Conservation (phyloP, 2,797 vertebrate genomes). For the Myotis vivesi region DNA sequence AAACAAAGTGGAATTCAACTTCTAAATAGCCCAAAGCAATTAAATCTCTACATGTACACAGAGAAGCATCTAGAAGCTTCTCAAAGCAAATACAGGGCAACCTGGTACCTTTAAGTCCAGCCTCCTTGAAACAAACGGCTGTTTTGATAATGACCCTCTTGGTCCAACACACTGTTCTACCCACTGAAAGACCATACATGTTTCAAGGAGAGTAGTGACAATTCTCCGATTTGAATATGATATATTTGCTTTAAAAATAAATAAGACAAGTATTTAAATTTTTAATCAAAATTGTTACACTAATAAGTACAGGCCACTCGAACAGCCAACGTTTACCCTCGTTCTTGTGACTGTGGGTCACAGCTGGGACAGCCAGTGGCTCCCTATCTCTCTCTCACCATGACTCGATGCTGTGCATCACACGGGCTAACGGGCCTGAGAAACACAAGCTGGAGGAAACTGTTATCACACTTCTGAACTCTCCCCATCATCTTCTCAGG, state of each 20-base stretch:
- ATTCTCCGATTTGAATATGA: not conserved
- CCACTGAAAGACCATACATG: not conserved
- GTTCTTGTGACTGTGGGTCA: not conserved
- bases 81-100: not conserved
- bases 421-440: not conserved
- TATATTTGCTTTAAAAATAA: not conserved
- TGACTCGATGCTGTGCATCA: not conserved
- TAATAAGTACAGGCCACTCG: not conserved
- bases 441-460: constrained; percentile 5
- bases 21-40: not conserved
- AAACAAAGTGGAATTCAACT: constrained; percentile 20
- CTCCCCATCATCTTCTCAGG: not conserved
- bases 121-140: not conserved
- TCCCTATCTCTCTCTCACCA: not conserved
- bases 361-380: not conserved
- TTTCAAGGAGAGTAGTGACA: not conserved
- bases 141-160: not conserved
- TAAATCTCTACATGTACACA: not conserved
- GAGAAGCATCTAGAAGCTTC: not conserved
- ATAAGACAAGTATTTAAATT: not conserved
- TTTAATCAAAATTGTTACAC: not conserved
- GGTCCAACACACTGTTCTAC: not conserved
- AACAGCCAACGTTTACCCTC: not conserved
- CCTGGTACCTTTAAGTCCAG: not conserved
- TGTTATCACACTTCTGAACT: not conserved